phyloP scores from a whole-genome alignment of 2,888 invertebrate genomes.

The Acleris cristana region DNA sequence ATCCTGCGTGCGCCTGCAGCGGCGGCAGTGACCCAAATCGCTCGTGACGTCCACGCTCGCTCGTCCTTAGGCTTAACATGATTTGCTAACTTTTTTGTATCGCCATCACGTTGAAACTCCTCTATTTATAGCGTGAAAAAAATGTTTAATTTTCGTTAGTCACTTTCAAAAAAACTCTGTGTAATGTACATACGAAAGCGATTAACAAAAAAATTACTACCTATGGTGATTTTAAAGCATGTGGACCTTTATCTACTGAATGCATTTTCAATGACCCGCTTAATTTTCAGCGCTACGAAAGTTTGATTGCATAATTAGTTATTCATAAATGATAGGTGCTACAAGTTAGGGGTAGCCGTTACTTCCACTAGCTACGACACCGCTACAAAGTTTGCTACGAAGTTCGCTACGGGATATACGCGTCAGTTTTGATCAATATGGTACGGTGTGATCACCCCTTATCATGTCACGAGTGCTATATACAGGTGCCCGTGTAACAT shows the following conservation, averaged over 20 bases:
- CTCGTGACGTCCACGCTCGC: slow-evolving; percentile 67
- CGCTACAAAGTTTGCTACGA: slow-evolving; percentile 22
- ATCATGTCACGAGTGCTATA: slow-evolving; percentile 19
- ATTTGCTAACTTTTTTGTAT: slow-evolving; percentile 50
- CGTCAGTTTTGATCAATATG: slow-evolving; percentile 32
- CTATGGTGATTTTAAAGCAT: too few species aligned
- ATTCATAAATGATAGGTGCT: slow-evolving; percentile 28
- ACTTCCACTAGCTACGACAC: slow-evolving; percentile 7
- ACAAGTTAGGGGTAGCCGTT: slow-evolving; percentile 7
- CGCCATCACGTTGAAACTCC: slow-evolving; percentile 26
- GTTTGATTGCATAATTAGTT: slow-evolving; percentile 35
- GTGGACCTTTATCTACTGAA: too few species aligned
- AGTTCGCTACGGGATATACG: slow-evolving; percentile 22
- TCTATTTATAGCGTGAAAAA: not conserved
- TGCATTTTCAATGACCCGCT: not conserved
- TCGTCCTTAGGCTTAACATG: slow-evolving; percentile 60
- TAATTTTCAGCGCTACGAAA: slow-evolving; percentile 21
- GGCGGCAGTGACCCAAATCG: slow-evolving; percentile 80
- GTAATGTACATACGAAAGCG: too few species aligned
- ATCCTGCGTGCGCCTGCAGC: slow-evolving; percentile 63
- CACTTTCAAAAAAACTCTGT: not conserved
- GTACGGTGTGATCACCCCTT: slow-evolving; percentile 32
- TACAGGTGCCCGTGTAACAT: not conserved
- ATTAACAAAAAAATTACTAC: too few species aligned
- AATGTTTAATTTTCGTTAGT: not conserved